Evolutionary conservation across 1,140 invertebrate species (phyloP), one percentile per base, ranked within the genome.

Genomic region (Drosophila sturtevanti): DNA sequence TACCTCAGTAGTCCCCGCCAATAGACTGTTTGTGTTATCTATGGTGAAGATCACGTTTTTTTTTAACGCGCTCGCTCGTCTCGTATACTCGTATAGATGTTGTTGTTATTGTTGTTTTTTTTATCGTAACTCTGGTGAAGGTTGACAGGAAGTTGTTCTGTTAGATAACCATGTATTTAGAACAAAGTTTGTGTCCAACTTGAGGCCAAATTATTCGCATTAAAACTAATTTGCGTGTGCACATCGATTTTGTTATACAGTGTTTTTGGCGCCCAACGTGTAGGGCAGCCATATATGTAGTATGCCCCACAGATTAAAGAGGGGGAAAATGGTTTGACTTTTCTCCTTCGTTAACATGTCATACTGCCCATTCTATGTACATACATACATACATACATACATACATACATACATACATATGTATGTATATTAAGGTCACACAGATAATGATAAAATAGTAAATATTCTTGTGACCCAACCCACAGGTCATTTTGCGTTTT

Each of bases 91-190:
- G n/a, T 48, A 48, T 48, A 21, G 41, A 21, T 48, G 41, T 21
- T 48, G 41, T 48, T 48, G 41, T 48, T 48, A 10, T 41, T 41
- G n/a, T 12, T 22, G 22, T 51, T 51, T 51, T 22, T 52, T 22
- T 54, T 55, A 55, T 34, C 54, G 27, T 56, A 12, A 35, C 14
- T 56, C 27, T 34, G 54, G 9, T 56, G 54, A 56, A 56, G 54
- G 54, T 56, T 56, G 31, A 27, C 54, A 56, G 54, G 54, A 56
- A 56, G 54, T 56, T 56, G 54, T 54, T 24, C 22, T 27, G 22
- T 22, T 56, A 56, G 54, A 56, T 56, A 56, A 34, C 54, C 41
- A 48, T 48, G 41, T 56, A 56, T 56, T 34, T 56, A 31, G 54
- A 56, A 34, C 54, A 56, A 48, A 38, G 12, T 14, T 14, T 38